Base-by-base conservation (phyloP, 2,888 invertebrate genomes). In the Eilema caniola region DNA sequence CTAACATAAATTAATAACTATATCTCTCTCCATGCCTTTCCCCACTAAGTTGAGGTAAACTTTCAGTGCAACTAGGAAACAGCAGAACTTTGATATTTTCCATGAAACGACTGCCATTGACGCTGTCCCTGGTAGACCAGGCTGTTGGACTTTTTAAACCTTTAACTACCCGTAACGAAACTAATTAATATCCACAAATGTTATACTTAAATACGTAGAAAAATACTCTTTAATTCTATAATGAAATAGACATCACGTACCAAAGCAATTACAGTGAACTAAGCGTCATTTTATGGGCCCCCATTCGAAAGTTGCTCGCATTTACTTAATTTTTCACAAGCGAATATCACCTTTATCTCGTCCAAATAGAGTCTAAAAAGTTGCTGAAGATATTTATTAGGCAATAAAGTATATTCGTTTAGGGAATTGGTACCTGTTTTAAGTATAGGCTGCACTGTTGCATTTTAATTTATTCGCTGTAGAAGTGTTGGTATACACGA, bases 271-370 rank as follows among this genome's bases (percentile, higher is more conserved):
- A 85, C 83, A 79, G 81, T 72, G 70, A 82, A 79, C 82, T 81
- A 84, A 88, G 86, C 83, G 85, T 80, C 83, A 86, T 87, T 89
- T 89, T 87, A 89, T 85, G 64, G 75, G 79, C 69, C 74, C 71
- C 68, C 78, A 76, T 82, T 79, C 77, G 74, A 80, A 81, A 85
- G 83, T 81, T 81, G 63, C 61, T 73, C 70, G 79, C 79, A 80
- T 79, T 81, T 73, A 76, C 80, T 81, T 79, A 76, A 76, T 76
- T 79, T 73, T 72, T 53, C 33, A 56, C 70, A 72, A 47, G 12
- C 20, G 14, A 82, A 76, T 74, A 70, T 72, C 65, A 63, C 53
- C 66, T 60, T 69, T 80, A 80, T 63, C 2, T 10, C 67, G 0
- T 25, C 10, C 16, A 0, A 0, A 20, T 73, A 82, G 59, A 72